A percentile compares a stretch with the other conserved stretches of the same genome.
Conservation (phyloP, 2,888 invertebrate genomes). For the Palloptera scutellata region DNA sequence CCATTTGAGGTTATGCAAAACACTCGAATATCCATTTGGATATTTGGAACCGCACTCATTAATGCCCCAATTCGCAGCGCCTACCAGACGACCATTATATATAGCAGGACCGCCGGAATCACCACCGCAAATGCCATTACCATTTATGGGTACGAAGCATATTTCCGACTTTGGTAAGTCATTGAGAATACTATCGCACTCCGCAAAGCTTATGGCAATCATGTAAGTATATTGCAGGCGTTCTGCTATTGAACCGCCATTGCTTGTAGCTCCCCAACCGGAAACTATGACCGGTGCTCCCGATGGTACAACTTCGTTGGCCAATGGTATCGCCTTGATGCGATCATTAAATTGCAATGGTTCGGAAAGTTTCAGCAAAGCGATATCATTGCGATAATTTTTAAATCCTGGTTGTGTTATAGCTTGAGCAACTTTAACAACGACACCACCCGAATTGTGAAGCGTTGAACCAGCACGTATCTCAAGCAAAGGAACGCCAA, state of each 20-base stretch:
- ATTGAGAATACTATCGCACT: constrained; percentile 31
- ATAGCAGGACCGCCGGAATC: constrained; percentile 16
- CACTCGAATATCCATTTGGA: background rate
- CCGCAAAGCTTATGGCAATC: constrained; percentile 40
- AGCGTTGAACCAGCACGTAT: constrained; percentile 51
- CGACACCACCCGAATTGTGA: constrained; percentile 43
- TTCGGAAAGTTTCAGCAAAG: constrained; percentile 49
- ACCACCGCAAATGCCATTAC: constrained; percentile 14
- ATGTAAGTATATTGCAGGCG: constrained; percentile 50
- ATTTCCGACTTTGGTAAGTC: background rate
- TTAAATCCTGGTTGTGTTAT: constrained; percentile 48
- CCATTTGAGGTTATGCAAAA: no score
- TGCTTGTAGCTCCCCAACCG: constrained; percentile 56
- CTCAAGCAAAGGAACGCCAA: no score
- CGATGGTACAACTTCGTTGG: constrained; percentile 42
- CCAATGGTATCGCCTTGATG: constrained; percentile 48
- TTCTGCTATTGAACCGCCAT: constrained; percentile 49
- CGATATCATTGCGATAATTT: constrained; percentile 49
- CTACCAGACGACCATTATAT: no score
- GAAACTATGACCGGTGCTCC: constrained; percentile 46
- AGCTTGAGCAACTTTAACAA: constrained; percentile 42
- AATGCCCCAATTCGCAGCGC: no score
- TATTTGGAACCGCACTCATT: background rate
- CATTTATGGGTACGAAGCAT: background rate
- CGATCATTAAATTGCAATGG: constrained; percentile 40